A percentile compares a stretch with the other conserved stretches of the same genome.
These are phyloP conservation scores for Bursaphelenchus mucronatus DNA, from an alignment of 1,140 invertebrate species.

Conservation along the genomic window DNA sequence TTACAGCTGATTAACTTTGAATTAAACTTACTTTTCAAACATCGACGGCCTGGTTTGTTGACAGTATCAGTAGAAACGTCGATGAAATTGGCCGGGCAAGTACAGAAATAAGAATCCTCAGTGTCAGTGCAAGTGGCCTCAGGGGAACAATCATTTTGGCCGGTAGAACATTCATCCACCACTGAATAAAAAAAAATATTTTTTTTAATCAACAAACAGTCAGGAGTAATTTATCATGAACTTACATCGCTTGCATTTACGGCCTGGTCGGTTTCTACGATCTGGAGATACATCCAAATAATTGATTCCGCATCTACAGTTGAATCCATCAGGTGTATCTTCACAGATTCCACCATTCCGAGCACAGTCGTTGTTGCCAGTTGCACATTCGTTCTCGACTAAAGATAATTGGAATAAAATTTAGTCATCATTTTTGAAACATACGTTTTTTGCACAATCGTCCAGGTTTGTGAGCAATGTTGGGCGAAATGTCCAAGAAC, in stretches of 20 bases:
- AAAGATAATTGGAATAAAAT: conserved; percentile 20
- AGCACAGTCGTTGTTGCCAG: conserved; percentile 57
- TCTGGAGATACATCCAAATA: conserved; percentile 58
- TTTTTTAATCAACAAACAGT: conserved; percentile 68
- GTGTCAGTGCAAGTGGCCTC: conserved; percentile 68
- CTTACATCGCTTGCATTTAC: conserved; percentile 59
- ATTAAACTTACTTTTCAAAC: conserved; percentile 41
- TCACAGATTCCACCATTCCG: conserved; percentile 59
- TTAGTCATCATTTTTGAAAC: conserved; percentile 19
- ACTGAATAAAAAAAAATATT: conserved; percentile 30
- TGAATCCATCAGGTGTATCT: conserved; percentile 57
- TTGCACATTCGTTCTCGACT: conserved; percentile 57
- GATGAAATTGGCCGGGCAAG: conserved; percentile 73
- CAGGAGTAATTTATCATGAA: conserved; percentile 71
- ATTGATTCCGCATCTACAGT: conserved; percentile 55
- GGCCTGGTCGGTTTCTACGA: conserved; percentile 50
- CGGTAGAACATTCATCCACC: conserved; percentile 52
- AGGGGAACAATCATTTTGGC: conserved; percentile 55
- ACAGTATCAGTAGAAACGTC: conserved; percentile 59
- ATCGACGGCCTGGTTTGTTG: conserved; percentile 52
- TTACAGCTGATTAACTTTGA: background rate
- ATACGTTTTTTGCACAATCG: conserved; percentile 54
- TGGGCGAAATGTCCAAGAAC: conserved; percentile 60
- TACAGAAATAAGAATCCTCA: conserved; percentile 81
- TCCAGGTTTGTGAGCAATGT: conserved; percentile 52